Percentiles rank a stretch among this genome's conserved stretches.
These are phyloP conservation scores for Trichogramma evanescens DNA, from an alignment of 2,888 invertebrate genomes.

Conservation along the genomic window DNA sequence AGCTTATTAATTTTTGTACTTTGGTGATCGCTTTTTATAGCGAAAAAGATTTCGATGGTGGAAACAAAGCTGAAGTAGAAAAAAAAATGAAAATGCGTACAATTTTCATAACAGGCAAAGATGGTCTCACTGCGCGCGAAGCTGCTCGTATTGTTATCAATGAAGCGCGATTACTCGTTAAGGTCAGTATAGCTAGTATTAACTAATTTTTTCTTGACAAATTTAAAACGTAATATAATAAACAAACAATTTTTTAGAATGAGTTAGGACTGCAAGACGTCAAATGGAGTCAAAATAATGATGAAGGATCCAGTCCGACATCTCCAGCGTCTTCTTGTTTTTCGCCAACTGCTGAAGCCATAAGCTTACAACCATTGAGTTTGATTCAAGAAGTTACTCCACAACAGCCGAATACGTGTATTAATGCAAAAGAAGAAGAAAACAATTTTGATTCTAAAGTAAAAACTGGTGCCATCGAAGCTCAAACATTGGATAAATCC, in stretches of 20 bases:
- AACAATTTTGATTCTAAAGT: no score
- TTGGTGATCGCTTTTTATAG: slow-evolving; percentile 37
- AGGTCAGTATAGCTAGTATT: slow-evolving; percentile 35
- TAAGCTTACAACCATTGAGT: neutral
- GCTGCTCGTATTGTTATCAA: slow-evolving; percentile 71
- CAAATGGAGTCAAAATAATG: slow-evolving; percentile 53
- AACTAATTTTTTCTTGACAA: neutral
- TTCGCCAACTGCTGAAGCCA: neutral
- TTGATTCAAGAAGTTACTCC: neutral
- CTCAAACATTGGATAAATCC: no score
- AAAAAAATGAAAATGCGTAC: slow-evolving; percentile 64
- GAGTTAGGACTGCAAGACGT: slow-evolving; percentile 69
- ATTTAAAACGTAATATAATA: neutral
- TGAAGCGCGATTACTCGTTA: slow-evolving; percentile 67
- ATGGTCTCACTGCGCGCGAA: slow-evolving; percentile 72
- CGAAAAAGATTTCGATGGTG: slow-evolving; percentile 65
- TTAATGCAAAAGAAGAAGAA: no score
- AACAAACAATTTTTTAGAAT: slow-evolving; percentile 49
- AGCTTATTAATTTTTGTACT: neutral
- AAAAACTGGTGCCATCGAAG: no score
- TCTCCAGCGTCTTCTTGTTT: neutral
- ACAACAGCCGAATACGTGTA: no score
- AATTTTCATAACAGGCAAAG: slow-evolving; percentile 72
- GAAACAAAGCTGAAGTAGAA: slow-evolving; percentile 58
- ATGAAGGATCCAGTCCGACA: neutral